Conservation (phyloP, 2,888 invertebrate genomes). For the Microctonus hyperodae region DNA sequence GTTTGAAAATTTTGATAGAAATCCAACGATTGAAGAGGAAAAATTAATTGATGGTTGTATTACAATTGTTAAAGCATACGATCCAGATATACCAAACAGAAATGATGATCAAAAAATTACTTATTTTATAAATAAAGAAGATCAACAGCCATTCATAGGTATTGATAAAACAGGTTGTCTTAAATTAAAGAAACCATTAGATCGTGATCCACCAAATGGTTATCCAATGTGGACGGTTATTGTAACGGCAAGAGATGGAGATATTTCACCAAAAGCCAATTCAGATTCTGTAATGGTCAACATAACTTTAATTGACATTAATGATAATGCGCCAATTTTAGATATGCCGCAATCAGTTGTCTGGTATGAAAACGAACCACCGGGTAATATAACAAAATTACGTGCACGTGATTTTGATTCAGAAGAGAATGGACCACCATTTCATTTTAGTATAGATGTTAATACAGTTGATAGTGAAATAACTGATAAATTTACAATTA, state of each 20-base stretch:
- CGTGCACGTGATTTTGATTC: constrained; percentile 84
- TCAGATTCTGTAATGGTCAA: constrained; percentile 73
- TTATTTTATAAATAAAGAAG: constrained; percentile 76
- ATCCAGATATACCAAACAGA: constrained; percentile 84
- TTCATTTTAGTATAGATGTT: constrained; percentile 74
- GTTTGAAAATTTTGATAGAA: constrained; percentile 75
- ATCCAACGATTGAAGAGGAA: constrained; percentile 80
- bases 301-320: constrained; percentile 77
- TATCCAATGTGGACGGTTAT: constrained; percentile 74
- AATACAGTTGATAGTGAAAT: constrained; percentile 71
- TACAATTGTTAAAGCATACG: constrained; percentile 75
- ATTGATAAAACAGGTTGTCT: constrained; percentile 82
- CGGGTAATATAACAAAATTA: constrained; percentile 72
- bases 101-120: constrained; percentile 79
- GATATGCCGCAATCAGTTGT: constrained; percentile 83
- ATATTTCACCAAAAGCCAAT: constrained; percentile 69
- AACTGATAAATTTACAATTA: constrained; percentile 75
- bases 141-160: constrained; percentile 74
- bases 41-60: constrained; percentile 68
- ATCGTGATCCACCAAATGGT: constrained; percentile 89
- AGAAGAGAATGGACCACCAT: constrained; percentile 85
- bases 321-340: constrained; percentile 92
- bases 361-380: constrained; percentile 81
- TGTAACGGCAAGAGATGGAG: constrained; percentile 78
- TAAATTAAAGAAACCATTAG: constrained; percentile 76